Base-by-base conservation (phyloP, 2,797 vertebrate genomes). In the Rhadinocentrus ornatus region DNA sequence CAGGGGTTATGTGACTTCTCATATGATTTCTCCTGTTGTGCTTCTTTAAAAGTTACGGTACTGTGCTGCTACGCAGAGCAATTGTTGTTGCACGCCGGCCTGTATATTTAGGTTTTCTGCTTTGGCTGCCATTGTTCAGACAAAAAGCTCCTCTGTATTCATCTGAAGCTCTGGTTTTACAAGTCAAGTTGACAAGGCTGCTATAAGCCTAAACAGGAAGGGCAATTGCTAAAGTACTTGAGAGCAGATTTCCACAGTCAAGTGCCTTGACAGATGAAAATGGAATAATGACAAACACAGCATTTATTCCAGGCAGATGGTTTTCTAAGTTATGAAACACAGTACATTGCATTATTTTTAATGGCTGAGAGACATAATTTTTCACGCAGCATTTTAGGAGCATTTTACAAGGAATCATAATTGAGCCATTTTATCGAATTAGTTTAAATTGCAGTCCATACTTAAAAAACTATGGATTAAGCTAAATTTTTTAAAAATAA, bases 141-240 rank as follows among this genome's bases (percentile, higher is more conserved):
- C 75, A 35, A 32, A 15, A 29, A 64, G 41, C 26, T 73, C 78
- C 80, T 80, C 75, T 79, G 59, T 75, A 88, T 85, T 71, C 52
- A 81, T 82, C 66, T 58, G 54, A 71, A 76, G 81, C 75, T 75
- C 44, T 46, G 41, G 58, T 46, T 81, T 76, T 79, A 50, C 66
- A 69, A 75, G 65, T 61, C 50, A 77, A 77, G 44, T 31, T 82
- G 79, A 79, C 82, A 83, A 37, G 56, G 82, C 72, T 82, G 73
- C 69, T 73, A 79, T 66, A 66, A 78, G 77, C 76, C 74, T 71
- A 67, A 86, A 81, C 80, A 86, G 81, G 77, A 82, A 86, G 80
- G 82, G 62, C 81, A 85, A 85, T 73, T 83, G 80, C 56, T 80
- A 60, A 62, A 75, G 76, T 67, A 71, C 75, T 77, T n/a, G 1